phyloP scores from a whole-genome alignment of 2,888 invertebrate genomes.

The Torymus tubicola region DNA sequence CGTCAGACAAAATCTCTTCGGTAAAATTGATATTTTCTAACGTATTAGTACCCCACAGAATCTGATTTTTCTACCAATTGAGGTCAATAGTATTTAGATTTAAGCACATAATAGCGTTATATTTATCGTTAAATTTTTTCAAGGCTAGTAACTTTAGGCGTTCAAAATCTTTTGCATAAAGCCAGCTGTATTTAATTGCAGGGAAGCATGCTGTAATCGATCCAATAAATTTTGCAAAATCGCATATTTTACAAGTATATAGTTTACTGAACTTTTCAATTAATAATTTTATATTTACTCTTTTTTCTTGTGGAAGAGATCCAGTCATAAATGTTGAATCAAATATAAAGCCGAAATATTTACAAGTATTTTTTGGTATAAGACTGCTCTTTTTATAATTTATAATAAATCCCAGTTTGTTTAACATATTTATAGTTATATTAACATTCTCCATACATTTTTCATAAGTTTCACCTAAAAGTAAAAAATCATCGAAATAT shows the following conservation, averaged over 20 bases:
- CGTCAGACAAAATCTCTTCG: conserved; percentile 31
- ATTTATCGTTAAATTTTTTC: conserved; percentile 8
- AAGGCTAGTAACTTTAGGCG: conserved; percentile 17
- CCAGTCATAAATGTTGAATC: conserved; percentile 14
- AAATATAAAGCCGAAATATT: conserved; percentile 30
- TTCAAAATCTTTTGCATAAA: conserved; percentile 25
- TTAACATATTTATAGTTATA: conserved; percentile 15
- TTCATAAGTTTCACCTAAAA: too few relatives aligned
- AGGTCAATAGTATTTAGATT: conserved; percentile 11
- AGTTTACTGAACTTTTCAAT: neutral
- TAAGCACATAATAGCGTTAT: neutral
- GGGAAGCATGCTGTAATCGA: neutral
- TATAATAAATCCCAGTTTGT: neutral
- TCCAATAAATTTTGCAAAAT: neutral
- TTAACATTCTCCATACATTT: too few relatives aligned
- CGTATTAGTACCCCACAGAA: neutral
- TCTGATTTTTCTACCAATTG: conserved; percentile 14
- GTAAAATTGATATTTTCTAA: neutral
- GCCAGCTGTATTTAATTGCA: neutral
- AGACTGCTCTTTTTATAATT: too few relatives aligned
- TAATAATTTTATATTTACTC: conserved; percentile 10
- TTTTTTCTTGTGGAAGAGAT: conserved; percentile 27
- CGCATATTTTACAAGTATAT: neutral
- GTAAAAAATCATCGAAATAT: too few relatives aligned
- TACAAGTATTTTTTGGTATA: too few relatives aligned